phyloP scores from a whole-genome alignment of 2,113 vertebrate species.

The Malurus cyaneus region DNA sequence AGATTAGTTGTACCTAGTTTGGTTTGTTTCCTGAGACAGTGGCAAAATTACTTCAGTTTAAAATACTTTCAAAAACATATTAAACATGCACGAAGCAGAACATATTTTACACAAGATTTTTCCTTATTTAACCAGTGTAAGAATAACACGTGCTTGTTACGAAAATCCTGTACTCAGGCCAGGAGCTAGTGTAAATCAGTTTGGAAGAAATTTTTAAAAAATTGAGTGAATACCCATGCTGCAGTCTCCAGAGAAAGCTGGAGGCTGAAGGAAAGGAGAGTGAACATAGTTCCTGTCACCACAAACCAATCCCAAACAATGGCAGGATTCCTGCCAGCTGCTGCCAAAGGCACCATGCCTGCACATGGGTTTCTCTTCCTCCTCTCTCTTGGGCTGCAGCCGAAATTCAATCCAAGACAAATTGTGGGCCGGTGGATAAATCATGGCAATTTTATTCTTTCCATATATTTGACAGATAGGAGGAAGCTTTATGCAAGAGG shows the following conservation, averaged over 20 bases:
- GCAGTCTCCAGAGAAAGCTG: neutral
- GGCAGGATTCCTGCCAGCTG: neutral
- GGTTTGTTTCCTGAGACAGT: conserved; percentile 35
- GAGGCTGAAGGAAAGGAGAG: neutral
- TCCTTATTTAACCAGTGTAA: neutral
- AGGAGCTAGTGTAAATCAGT: neutral
- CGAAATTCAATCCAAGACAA: neutral
- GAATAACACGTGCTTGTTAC: neutral
- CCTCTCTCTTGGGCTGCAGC: neutral
- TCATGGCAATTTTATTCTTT: neutral
- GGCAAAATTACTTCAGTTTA: neutral
- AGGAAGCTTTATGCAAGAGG: neutral
- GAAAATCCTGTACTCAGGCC: neutral
- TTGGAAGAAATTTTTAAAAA: neutral
- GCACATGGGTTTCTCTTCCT: accelerated
- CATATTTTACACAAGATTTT: neutral
- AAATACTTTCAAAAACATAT: neutral
- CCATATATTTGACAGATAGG: neutral
- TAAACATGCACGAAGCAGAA: neutral
- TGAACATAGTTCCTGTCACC: neutral
- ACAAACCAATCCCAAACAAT: neutral
- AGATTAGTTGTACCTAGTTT: conserved; percentile 64
- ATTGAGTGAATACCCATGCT: accelerated
- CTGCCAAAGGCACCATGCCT: neutral
- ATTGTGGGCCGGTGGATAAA: neutral